These are phyloP conservation scores for Sinella curviseta DNA, from an alignment of 1,140 invertebrate genomes.

Conservation along the genomic window DNA sequence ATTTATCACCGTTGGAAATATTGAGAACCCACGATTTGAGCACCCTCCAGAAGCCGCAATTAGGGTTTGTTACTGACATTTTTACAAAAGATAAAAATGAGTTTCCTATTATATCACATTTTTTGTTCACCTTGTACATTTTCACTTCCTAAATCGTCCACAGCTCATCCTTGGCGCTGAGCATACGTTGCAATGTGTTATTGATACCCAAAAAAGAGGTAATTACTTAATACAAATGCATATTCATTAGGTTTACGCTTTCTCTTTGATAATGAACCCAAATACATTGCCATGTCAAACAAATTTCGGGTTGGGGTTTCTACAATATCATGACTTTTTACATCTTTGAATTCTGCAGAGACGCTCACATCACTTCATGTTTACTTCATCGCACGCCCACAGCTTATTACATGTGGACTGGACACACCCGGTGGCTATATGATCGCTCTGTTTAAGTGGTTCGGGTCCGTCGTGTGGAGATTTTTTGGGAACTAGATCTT, in stretches of 20 bases:
- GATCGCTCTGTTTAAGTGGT: too few species aligned
- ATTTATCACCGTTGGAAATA: not conserved
- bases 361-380: slow-evolving; percentile 30
- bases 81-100: not conserved
- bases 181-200: slow-evolving; percentile 25
- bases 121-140: not conserved
- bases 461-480: too few species aligned
- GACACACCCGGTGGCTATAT: too few species aligned
- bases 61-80: not conserved
- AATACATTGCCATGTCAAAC: too few species aligned
- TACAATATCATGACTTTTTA: not conserved
- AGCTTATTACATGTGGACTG: too few species aligned
- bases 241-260: not conserved
- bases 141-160: too few species aligned
- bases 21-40: slow-evolving; percentile 27
- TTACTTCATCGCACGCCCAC: slow-evolving; percentile 18
- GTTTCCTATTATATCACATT: not conserved
- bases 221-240: not conserved
- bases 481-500: too few species aligned
- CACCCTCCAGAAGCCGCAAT: slow-evolving; percentile 33
- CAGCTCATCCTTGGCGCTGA: slow-evolving; percentile 21
- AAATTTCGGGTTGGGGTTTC: not conserved
- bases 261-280: too few species aligned
- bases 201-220: not conserved
- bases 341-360: not conserved